A percentile compares a stretch with the other conserved stretches of the same genome.
Conservation (phyloP, 2,888 invertebrate species). For the Liopterus haemorrhoidalis region DNA sequence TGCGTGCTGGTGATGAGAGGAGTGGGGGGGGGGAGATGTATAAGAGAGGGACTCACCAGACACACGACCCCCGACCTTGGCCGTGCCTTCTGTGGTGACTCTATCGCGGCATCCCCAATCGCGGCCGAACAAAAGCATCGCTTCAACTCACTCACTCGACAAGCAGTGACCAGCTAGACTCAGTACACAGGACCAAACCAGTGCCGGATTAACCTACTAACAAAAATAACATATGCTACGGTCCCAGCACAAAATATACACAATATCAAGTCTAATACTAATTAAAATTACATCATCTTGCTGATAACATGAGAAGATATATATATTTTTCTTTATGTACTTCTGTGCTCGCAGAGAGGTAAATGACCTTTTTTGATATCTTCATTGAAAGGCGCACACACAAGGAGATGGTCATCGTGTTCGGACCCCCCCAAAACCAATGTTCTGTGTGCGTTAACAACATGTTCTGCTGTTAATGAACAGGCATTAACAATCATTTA, state of each 20-base stretch:
- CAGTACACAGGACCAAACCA: neutral
- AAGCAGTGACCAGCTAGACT: neutral
- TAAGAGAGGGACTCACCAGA: slow-evolving; percentile 18
- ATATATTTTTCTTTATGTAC: too few species aligned
- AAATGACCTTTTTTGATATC: too few species aligned
- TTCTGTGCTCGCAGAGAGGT: too few species aligned
- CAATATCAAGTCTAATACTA: slow-evolving; percentile 3
- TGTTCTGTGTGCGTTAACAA: too few species aligned
- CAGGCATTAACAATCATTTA: too few species aligned
- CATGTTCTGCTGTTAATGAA: too few species aligned
- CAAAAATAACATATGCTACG: neutral
- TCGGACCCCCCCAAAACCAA: too few species aligned
- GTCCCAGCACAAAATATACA: slow-evolving; percentile 2
- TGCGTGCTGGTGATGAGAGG: slow-evolving; percentile 3
- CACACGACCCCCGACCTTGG: slow-evolving; percentile 37
- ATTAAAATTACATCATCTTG: too few species aligned
- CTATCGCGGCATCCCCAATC: slow-evolving; percentile 19
- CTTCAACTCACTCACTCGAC: neutral
- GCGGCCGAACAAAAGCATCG: slow-evolving; percentile 4
- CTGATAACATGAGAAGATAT: too few species aligned
- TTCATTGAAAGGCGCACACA: too few species aligned
- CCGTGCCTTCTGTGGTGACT: slow-evolving; percentile 15
- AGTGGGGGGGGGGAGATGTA: neutral
- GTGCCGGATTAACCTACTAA: neutral
- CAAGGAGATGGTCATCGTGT: too few species aligned